These are phyloP conservation scores for Tachina fera DNA, from an alignment of 2,888 invertebrate species.

Conservation along the genomic window DNA sequence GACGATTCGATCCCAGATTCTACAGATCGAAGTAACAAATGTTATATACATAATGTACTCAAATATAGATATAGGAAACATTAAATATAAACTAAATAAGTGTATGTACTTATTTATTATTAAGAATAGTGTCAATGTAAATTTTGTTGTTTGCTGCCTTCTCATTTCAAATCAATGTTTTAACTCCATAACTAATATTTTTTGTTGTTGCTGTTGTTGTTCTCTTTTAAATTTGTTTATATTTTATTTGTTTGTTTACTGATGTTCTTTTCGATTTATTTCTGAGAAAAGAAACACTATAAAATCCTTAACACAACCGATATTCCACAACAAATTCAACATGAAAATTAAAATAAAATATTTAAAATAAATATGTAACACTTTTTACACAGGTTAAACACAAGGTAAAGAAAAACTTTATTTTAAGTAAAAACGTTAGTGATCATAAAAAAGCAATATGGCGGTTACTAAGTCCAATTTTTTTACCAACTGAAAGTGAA, in stretches of 20 bases:
- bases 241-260: slow-evolving; percentile 49
- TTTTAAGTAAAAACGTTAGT: slow-evolving; percentile 65
- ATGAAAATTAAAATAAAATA: slow-evolving; percentile 41
- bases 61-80: no score
- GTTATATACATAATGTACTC: no score
- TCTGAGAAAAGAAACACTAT: slow-evolving; percentile 33
- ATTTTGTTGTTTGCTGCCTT: slow-evolving; percentile 66
- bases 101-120: slow-evolving; percentile 10
- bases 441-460: slow-evolving; percentile 81
- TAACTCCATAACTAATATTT: slow-evolving; percentile 10
- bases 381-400: slow-evolving; percentile 41
- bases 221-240: slow-evolving; percentile 57
- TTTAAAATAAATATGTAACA: slow-evolving; percentile 30
- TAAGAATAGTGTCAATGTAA: slow-evolving; percentile 58
- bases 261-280: slow-evolving; percentile 40
- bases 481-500: slow-evolving; percentile 32
- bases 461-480: slow-evolving; percentile 81
- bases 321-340: slow-evolving; percentile 38
- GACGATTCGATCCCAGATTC: no score
- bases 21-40: no score
- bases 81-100: not conserved
- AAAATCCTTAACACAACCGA: slow-evolving; percentile 48
- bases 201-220: slow-evolving; percentile 36
- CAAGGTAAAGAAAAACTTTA: slow-evolving; percentile 54
- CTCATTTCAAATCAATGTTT: slow-evolving; percentile 63